phyloP scores from a whole-genome alignment of 2,797 vertebrate species.

The Huso huso region DNA sequence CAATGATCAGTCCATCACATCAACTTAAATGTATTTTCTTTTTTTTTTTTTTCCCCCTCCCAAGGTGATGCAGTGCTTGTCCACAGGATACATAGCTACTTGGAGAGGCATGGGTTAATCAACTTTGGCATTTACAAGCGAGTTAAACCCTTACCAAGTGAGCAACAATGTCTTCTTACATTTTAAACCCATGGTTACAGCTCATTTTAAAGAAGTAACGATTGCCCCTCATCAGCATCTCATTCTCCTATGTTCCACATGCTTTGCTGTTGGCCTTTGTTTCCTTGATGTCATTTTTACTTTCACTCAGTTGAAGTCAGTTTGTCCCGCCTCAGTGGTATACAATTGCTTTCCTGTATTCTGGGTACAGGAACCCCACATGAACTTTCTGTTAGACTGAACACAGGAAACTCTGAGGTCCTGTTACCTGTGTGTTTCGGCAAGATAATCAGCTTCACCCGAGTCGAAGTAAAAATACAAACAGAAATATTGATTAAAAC shows the following conservation, averaged over 20 bases:
- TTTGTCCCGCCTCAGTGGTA: too few relatives aligned
- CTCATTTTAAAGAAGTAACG: not conserved
- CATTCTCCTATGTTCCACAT: not conserved
- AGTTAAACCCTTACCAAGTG: constrained; percentile 92
- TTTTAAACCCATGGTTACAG: too few relatives aligned
- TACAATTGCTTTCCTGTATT: too few relatives aligned
- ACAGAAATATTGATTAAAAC: constrained; percentile 2
- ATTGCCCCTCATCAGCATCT: constrained; percentile 2
- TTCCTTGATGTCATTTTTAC: too few relatives aligned
- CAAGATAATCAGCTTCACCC: too few relatives aligned
- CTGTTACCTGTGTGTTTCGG: too few relatives aligned
- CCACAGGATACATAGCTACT: constrained; percentile 93
- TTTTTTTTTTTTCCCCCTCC: constrained; percentile 16
- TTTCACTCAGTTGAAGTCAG: too few relatives aligned
- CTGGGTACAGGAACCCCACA: too few relatives aligned
- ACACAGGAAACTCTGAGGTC: too few relatives aligned
- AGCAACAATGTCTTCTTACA: constrained; percentile 35
- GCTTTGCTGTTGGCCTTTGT: not conserved
- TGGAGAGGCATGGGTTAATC: constrained; percentile 92
- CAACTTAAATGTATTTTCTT: not conserved
- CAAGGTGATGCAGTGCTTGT: constrained; percentile 88
- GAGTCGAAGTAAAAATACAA: not conserved
- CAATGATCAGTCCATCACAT: too few relatives aligned
- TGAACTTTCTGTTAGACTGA: too few relatives aligned
- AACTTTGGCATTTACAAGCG: constrained; percentile 97